A percentile compares a stretch with the other conserved stretches of the same genome.
phyloP scores from a whole-genome alignment of 2,888 invertebrate species.

The Drosophila falleni region DNA sequence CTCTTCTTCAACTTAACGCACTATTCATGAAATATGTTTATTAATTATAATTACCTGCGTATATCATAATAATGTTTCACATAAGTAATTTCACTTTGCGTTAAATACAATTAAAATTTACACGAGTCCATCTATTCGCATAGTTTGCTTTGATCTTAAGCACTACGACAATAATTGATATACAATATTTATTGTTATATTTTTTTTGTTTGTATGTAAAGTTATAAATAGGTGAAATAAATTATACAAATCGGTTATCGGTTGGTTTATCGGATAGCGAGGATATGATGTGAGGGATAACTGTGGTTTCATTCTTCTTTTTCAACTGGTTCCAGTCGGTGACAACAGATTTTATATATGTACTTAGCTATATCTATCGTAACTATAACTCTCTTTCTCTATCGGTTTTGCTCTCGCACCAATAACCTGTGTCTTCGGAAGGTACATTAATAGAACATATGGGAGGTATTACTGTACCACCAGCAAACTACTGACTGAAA shows the following conservation, averaged over 20 bases:
- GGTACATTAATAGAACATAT: slow-evolving; percentile 52
- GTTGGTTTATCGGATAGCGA: slow-evolving; percentile 30
- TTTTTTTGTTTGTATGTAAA: slow-evolving; percentile 26
- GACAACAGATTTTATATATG: slow-evolving; percentile 50
- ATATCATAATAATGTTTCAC: slow-evolving; percentile 70
- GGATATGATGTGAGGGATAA: slow-evolving; percentile 38
- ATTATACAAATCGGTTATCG: slow-evolving; percentile 39
- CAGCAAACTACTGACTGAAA: slow-evolving; percentile 28
- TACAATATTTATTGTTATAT: slow-evolving; percentile 58
- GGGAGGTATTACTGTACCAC: slow-evolving; percentile 1
- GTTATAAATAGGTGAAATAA: slow-evolving; percentile 34
- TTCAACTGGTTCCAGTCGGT: not conserved
- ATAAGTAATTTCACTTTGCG: slow-evolving; percentile 60
- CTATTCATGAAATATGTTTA: slow-evolving; percentile 74
- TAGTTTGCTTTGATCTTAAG: slow-evolving; percentile 50
- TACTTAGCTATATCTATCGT: slow-evolving; percentile 46
- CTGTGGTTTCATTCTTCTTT: slow-evolving; percentile 20
- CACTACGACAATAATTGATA: slow-evolving; percentile 78
- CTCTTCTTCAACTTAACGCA: slow-evolving; percentile 79
- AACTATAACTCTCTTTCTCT: slow-evolving; percentile 24
- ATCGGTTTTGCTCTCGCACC: slow-evolving; percentile 12
- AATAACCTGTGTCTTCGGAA: slow-evolving; percentile 50
- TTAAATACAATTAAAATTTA: slow-evolving; percentile 77
- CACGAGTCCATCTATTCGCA: slow-evolving; percentile 59
- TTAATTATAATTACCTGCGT: slow-evolving; percentile 75